Evolutionary conservation across 1,140 invertebrate species (phyloP).

Genomic region (Drosophila kanapiae): DNA sequence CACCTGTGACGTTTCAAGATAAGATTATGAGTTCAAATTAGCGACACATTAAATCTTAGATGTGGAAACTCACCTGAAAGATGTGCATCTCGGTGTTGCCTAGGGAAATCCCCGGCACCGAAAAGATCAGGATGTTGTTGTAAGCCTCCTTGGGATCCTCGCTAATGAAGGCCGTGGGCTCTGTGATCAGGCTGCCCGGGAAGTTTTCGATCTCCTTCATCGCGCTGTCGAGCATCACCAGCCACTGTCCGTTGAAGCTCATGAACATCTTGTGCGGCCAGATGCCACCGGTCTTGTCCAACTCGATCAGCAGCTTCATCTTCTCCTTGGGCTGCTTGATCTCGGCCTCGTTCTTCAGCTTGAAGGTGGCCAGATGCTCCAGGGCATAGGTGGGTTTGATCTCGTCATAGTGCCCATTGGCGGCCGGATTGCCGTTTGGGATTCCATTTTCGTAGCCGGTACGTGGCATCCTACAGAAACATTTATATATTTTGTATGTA

Average conservation of each 20-base stretch:
- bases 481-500: background rate
- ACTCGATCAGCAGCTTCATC: constrained; percentile 74
- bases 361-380: constrained; percentile 80
- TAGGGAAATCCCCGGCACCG: constrained; percentile 73
- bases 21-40: background rate
- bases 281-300: constrained; percentile 76
- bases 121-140: constrained; percentile 77
- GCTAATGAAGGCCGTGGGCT: constrained; percentile 77
- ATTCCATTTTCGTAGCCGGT: constrained; percentile 76
- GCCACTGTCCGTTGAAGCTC: constrained; percentile 80
- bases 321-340: constrained; percentile 76
- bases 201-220: constrained; percentile 83
- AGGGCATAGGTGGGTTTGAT: constrained; percentile 79
- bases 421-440: constrained; percentile 23
- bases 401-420: constrained; percentile 47
- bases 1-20: constrained; percentile 46
- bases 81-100: constrained; percentile 83
- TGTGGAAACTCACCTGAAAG: constrained; percentile 60
- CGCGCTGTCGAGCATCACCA: constrained; percentile 78
- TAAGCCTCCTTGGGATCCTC: constrained; percentile 73
- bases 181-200: constrained; percentile 74
- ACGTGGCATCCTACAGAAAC: constrained; percentile 58
- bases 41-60: background rate
- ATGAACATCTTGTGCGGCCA: constrained; percentile 84
- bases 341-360: constrained; percentile 75